Evolutionary conservation across 1,140 invertebrate genomes (phyloP).

Genomic region (Hesperophylax magnus): DNA sequence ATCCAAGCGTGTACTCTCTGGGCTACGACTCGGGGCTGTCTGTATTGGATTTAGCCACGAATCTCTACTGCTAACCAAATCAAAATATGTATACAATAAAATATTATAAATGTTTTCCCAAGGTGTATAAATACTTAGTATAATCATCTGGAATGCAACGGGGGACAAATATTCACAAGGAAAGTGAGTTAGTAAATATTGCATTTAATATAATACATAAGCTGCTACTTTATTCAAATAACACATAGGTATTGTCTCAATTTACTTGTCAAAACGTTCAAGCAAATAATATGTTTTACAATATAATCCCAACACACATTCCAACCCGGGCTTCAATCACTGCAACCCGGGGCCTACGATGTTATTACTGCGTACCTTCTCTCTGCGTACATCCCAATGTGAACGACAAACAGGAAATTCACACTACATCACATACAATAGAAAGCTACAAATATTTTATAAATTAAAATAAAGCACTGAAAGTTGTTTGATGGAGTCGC

Average conservation of each 20-base stretch:
- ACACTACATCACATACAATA: constrained; percentile 24
- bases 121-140: constrained; percentile 46
- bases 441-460: constrained; percentile 34
- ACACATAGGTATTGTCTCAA: constrained; percentile 56
- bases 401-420: background rate
- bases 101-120: constrained; percentile 26
- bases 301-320: constrained; percentile 21
- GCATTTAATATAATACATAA: constrained; percentile 52
- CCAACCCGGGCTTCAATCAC: background rate
- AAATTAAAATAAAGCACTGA: constrained; percentile 37
- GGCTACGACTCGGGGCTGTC: background rate
- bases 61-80: constrained; percentile 4
- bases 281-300: constrained; percentile 30
- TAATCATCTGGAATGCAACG: constrained; percentile 57
- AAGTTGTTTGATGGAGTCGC: constrained; percentile 15
- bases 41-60: constrained; percentile 6
- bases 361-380: constrained; percentile 8
- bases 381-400: background rate
- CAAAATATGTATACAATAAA: constrained; percentile 35
- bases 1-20: constrained; percentile 20
- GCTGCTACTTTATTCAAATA: constrained; percentile 40
- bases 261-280: constrained; percentile 43
- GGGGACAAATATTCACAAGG: constrained; percentile 55
- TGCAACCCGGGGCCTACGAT: background rate
- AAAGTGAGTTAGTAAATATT: constrained; percentile 45